Conservation (phyloP, 2,113 vertebrate genomes). For the Hypocryptadius cinnamomeus region DNA sequence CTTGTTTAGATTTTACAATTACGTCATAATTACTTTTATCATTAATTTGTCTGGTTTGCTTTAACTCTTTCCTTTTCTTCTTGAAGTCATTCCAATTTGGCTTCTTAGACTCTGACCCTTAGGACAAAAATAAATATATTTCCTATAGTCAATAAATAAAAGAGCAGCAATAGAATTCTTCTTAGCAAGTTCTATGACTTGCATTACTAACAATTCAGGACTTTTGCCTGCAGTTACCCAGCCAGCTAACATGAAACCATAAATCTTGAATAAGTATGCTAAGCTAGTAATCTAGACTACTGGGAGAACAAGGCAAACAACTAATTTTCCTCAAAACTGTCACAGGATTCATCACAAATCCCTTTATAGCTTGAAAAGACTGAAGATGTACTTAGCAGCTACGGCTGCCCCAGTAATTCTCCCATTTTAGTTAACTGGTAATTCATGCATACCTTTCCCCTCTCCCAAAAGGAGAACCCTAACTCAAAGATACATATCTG, state of each 20-base stretch:
- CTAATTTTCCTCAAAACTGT: not conserved
- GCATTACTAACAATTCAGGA: not conserved
- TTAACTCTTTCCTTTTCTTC: constrained; percentile 87
- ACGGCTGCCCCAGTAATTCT: not conserved
- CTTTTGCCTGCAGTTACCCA: not conserved
- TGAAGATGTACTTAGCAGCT: not conserved
- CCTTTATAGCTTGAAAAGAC: not conserved
- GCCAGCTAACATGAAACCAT: not conserved
- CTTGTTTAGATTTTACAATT: constrained; percentile 80
- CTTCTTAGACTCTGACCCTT: constrained; percentile 80
- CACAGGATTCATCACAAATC: not conserved
- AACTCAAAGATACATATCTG: not conserved
- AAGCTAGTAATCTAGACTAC: not conserved
- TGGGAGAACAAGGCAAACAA: not conserved
- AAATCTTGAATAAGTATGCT: not conserved
- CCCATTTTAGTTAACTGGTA: not conserved
- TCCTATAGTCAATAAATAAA: not conserved
- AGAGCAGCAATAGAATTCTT: not conserved
- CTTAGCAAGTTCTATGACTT: not conserved
- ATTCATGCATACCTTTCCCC: not conserved
- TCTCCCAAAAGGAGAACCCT: not conserved
- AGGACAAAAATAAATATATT: not conserved
- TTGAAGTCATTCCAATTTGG: constrained; percentile 82
- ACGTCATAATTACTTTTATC: constrained; percentile 86
- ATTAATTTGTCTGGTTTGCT: constrained; percentile 73